These are phyloP conservation scores for Caenorhabditis becei DNA, from an alignment of 2,888 invertebrate genomes.

Conservation along the genomic window DNA sequence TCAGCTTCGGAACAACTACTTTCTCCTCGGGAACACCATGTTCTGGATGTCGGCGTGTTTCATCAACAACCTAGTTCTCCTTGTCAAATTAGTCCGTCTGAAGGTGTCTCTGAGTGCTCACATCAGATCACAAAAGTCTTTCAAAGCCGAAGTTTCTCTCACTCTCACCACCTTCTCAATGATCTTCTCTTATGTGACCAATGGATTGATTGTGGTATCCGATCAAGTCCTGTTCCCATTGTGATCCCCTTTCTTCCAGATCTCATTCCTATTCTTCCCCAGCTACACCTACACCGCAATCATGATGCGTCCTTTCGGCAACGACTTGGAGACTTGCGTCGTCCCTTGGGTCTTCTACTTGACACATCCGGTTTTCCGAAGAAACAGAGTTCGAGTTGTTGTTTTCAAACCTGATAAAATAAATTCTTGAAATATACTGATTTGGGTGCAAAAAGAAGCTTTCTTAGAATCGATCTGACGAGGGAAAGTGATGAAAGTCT, in stretches of 20 bases:
- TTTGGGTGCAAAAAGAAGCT: too few relatives aligned
- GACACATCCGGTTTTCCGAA: slow-evolving; percentile 30
- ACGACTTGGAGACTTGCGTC: slow-evolving; percentile 26
- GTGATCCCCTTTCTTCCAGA: neutral
- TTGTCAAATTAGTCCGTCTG: neutral
- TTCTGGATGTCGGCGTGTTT: slow-evolving; percentile 14
- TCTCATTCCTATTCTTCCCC: slow-evolving; percentile 1
- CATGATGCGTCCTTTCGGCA: slow-evolving; percentile 21
- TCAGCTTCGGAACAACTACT: slow-evolving; percentile 19
- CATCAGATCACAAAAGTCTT: slow-evolving; percentile 9
- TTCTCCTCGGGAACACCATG: slow-evolving; percentile 19
- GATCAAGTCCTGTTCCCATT: neutral
- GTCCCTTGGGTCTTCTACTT: slow-evolving; percentile 32
- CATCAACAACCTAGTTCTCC: slow-evolving; percentile 8
- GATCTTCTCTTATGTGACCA: slow-evolving; percentile 33
- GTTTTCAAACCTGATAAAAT: slow-evolving; percentile 4
- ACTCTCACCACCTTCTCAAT: slow-evolving; percentile 26
- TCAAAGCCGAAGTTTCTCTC: slow-evolving; percentile 30
- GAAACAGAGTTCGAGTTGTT: neutral
- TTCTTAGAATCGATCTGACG: too few relatives aligned
- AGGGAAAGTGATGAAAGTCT: too few relatives aligned
- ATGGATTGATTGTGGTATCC: slow-evolving; percentile 33
- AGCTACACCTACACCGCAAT: slow-evolving; percentile 7
- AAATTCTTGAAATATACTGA: slow-evolving; percentile 15
- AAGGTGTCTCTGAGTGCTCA: neutral